Evolutionary conservation across 92 coral and sea anemone species (phyloP).

Genomic region (Bergia sp.): DNA sequence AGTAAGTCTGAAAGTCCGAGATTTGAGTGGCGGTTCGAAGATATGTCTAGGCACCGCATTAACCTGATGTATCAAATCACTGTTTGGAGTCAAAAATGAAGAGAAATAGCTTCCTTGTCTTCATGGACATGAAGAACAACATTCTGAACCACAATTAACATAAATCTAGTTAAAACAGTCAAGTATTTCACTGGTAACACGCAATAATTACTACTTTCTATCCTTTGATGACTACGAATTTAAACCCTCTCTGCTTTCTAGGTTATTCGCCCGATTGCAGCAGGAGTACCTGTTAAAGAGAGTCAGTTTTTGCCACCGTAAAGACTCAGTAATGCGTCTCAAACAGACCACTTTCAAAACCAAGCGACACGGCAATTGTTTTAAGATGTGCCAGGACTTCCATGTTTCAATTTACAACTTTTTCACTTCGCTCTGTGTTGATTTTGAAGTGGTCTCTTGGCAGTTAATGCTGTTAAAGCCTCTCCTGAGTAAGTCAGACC

Average conservation of each 20-base stretch:
- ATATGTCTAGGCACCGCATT: constrained; percentile 3
- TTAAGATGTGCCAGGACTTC: too few relatives aligned
- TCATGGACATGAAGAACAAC: background rate
- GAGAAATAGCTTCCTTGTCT: too few relatives aligned
- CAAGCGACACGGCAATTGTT: too few relatives aligned
- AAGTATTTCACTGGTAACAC: too few relatives aligned
- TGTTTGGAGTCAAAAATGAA: background rate
- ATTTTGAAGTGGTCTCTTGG: constrained; percentile 11
- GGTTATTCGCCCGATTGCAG: constrained; percentile 15
- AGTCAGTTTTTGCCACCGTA: background rate
- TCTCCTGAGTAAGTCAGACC: constrained; percentile 40
- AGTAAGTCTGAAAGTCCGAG: background rate
- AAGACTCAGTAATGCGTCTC: constrained; percentile 35
- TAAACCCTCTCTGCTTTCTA: background rate
- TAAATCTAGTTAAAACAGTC: too few relatives aligned
- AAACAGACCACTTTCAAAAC: background rate
- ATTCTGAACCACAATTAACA: too few relatives aligned
- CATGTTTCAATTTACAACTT: too few relatives aligned
- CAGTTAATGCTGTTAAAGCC: background rate
- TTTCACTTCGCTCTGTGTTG: too few relatives aligned
- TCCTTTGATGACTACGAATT: background rate
- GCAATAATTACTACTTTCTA: too few relatives aligned
- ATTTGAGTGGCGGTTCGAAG: constrained; percentile 18
- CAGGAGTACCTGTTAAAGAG: background rate
- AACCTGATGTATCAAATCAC: background rate